Evolutionary conservation across 30 jellyfish, hydroid and myxozoan species (phyloP), one percentile per base, ranked within the genome.

Genomic region (Rhopilema esculentum): DNA sequence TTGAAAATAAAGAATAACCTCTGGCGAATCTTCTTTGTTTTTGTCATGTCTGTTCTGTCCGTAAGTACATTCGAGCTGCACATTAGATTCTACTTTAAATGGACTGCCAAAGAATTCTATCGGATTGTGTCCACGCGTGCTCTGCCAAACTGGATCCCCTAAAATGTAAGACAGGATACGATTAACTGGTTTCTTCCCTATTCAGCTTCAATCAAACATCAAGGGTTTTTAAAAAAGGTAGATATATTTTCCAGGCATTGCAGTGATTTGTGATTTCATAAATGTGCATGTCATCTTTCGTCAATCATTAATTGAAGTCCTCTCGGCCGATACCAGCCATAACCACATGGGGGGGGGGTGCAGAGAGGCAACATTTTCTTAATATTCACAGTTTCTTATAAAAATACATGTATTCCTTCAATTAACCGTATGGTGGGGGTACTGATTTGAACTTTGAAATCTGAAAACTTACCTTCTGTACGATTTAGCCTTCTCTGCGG

Each of bases 91-190:
- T 65, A 65, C 75, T 18, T 65, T 65, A 65, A 65, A 65, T 28
- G 75, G 75, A 65, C 75, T 65, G 75, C 75, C 75, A 65, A 65
- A 1, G 75, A 65, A 65, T 65, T 65, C 28, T 65, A 65, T 65
- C 75, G 75, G 75, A 65, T 65, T 65, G 75, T 65, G 28, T 65
- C 75, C 75, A 65, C 75, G 75, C 28, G 75, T 65, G 75, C 75
- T 65, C 75, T 65, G 75, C 75, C 75, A 65, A 18, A 65, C 75
- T 65, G 75, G 31, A 65, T 21, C 75, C 75, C 75, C 75, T 65
- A 18, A 65, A 21, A 65, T 65, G 75, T 1, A 65, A 65, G 75
- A 65, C 75, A 65, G 30, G 75, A 1, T 65, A 1, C 28, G 75
- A 18, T 65, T 1, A 65, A 65, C 29, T 65, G 18, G 16, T 65